Evolutionary conservation across 2,888 invertebrate species (phyloP).

Genomic region (Myathropa florea): DNA sequence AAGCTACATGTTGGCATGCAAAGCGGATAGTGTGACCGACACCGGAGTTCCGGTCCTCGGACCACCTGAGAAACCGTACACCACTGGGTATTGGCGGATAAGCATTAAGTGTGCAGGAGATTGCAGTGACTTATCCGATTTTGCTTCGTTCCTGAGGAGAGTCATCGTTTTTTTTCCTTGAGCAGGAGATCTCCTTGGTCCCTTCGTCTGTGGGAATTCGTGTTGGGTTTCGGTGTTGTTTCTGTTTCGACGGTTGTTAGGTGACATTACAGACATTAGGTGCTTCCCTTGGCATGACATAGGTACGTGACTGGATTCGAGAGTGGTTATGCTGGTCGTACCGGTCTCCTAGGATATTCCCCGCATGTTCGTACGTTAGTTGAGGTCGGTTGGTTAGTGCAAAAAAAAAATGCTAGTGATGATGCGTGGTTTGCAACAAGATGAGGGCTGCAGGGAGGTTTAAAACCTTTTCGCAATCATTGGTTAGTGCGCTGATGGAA

Average conservation of each 20-base stretch:
- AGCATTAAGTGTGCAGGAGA: conserved; percentile 33
- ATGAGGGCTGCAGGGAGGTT: background rate
- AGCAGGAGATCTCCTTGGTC: background rate
- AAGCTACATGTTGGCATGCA: conserved; percentile 48
- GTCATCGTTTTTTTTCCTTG: background rate
- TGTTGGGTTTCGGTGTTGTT: background rate
- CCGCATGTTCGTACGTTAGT: conserved; percentile 13
- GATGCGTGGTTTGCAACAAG: conserved; percentile 8
- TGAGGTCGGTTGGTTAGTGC: background rate
- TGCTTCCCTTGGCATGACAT: conserved; percentile 48
- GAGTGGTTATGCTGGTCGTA: conserved; percentile 5
- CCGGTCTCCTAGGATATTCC: background rate
- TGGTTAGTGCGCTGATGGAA: conserved; percentile 3
- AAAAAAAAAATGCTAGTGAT: background rate
- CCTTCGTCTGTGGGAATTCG: background rate
- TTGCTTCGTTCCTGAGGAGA: conserved; percentile 4
- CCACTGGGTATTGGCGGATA: conserved; percentile 5
- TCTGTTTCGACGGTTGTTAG: conserved; percentile 6
- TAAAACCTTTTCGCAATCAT: conserved; percentile 20
- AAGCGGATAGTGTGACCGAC: conserved; percentile 60
- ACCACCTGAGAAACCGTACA: conserved; percentile 28
- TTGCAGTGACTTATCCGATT: conserved; percentile 57
- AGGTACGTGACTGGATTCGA: conserved; percentile 52
- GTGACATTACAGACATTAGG: conserved; percentile 55
- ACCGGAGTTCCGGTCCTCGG: conserved; percentile 31